Conservation (phyloP, 1,140 invertebrate species). For the Drosophila sucinea region DNA sequence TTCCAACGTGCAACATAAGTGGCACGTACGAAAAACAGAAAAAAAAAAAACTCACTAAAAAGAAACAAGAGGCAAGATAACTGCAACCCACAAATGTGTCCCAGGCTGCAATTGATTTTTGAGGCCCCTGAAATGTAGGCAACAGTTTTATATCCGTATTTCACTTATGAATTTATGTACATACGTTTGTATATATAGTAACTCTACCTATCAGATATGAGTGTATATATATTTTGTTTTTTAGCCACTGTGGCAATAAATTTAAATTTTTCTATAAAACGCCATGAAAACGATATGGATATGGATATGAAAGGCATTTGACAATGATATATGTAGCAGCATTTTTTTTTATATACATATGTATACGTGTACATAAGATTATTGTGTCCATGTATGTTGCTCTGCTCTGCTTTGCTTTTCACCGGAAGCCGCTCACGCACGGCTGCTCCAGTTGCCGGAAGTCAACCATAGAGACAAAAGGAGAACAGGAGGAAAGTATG, state of each 20-base stretch:
- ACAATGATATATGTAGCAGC: conserved; percentile 58
- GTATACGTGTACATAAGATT: neutral
- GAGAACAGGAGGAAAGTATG: neutral
- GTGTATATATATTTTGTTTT: conserved; percentile 27
- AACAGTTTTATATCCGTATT: conserved; percentile 15
- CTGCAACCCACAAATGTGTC: conserved; percentile 60
- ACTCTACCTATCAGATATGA: neutral
- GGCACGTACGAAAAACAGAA: conserved; percentile 56
- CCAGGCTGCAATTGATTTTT: conserved; percentile 72
- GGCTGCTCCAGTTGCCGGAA: conserved; percentile 69
- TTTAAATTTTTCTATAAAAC: conserved; percentile 60
- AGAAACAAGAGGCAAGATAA: conserved; percentile 8
- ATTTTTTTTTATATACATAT: neutral
- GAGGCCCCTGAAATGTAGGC: conserved; percentile 26
- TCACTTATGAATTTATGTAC: conserved; percentile 15
- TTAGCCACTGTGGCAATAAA: conserved; percentile 72
- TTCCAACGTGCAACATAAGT: conserved; percentile 57
- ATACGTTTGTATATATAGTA: neutral
- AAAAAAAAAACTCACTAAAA: conserved; percentile 30
- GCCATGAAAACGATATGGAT: conserved; percentile 43
- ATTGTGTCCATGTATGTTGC: neutral
- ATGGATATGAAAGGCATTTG: conserved; percentile 50
- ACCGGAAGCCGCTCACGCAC: conserved; percentile 73
- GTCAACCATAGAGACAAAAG: conserved; percentile 31
- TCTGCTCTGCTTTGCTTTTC: conserved; percentile 49